Evolutionary conservation across 2,113 vertebrate species (phyloP).

Genomic region (Eleginops maclovinus): DNA sequence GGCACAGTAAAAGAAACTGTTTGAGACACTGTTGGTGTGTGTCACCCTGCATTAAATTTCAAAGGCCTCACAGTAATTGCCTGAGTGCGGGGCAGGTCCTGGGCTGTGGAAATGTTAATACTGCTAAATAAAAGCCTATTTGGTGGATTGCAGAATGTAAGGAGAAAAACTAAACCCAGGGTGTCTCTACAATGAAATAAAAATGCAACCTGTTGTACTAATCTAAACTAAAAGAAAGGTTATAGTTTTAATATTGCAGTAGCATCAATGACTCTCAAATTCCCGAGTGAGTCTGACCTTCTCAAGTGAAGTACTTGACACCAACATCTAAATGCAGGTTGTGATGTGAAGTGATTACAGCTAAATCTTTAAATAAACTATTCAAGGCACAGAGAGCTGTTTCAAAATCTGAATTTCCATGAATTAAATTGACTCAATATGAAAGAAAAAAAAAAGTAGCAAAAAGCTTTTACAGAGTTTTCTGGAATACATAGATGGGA

Average conservation of each 20-base stretch:
- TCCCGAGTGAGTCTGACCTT: background rate
- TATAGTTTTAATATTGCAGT: background rate
- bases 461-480: background rate
- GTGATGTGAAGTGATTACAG: background rate
- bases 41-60: constrained; percentile 45
- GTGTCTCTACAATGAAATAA: background rate
- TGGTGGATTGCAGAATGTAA: background rate
- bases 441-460: background rate
- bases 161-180: background rate
- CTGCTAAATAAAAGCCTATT: constrained; percentile 35
- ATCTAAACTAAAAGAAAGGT: background rate
- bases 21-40: constrained; percentile 32
- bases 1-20: constrained; percentile 10
- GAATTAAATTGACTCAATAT: background rate
- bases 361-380: background rate
- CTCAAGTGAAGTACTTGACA: constrained; percentile 1
- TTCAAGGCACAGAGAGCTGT: background rate
- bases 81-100: constrained; percentile 32
- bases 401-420: constrained; percentile 2
- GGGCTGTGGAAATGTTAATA: constrained; percentile 44
- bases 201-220: background rate
- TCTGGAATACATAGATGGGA: background rate
- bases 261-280: background rate
- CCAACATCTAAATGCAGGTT: constrained; percentile 5
- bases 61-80: constrained; percentile 51